Evolutionary conservation across 2,797 vertebrate genomes (phyloP), one percentile per base, ranked within the genome.

Genomic region (Acanthurus tractus): DNA sequence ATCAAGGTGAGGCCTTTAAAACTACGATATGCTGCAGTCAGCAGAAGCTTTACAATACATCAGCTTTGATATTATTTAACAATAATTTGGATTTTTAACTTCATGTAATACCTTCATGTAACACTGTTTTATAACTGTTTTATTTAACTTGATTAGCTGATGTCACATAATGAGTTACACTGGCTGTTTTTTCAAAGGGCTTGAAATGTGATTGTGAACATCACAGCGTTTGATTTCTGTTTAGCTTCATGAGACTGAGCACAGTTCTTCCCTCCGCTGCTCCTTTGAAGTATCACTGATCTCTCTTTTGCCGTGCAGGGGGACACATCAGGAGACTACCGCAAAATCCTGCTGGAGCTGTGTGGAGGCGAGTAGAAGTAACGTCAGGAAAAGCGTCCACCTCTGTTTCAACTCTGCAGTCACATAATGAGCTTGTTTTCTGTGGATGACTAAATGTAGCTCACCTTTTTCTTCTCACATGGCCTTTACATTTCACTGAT

Each of bases 251-350:
- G 2, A 58, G 2, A 20, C 34, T 14, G 3, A 54, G 59, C 1
- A 4, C 38, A 62, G 14, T 74, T 57, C 18, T 63, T 78, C 61
- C 34, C 46, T 13, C 4, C 15, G 4, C 38, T 22, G 6, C 2
- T 58, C 7, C 13, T 72, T 63, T 70, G 42, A 79, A 67, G 58
- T 66, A 66, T 87, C 42, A 76, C 49, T 22, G 11, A 44, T 65
- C 25, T 72, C 63, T 78, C 22, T 80, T 14, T 79, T 22, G 1
- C 42, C 78, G 81, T 57, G 49, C 82, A 99, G 98, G 96, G 96
- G 63, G 98, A 99, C 86, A 97, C 97, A 56, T 99, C 98, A 3
- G 98, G 98, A 22, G 98, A 99, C 92, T 99, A 99, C 91, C 94
- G 96, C 86, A 99, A 98, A 93, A 97, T 97, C 88, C 94, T 99